Evolutionary conservation across 2,797 vertebrate species (phyloP), one percentile per base, ranked within the genome.

Genomic region (Dipus sagitta): DNA sequence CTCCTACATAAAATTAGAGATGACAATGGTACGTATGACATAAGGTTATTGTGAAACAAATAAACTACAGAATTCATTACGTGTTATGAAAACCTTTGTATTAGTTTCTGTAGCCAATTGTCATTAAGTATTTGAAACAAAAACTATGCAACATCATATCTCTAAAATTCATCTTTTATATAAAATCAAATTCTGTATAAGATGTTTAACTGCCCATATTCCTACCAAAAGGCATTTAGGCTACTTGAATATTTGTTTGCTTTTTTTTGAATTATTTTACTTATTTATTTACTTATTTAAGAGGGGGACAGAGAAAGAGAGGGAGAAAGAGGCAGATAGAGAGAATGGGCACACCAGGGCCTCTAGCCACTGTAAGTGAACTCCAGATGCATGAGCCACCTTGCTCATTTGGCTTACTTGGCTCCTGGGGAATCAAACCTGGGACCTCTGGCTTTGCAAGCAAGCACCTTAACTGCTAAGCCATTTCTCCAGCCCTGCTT

Each of bases 51-150:
- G 13, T 72, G 26, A 77, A 92, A 34, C 42, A 81, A 26, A 17
- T 21, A 23, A 64, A 14, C 38, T 20, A n/a, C 60, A 76, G 82
- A 34, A 24, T 81, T 88, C 78, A 70, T 1, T 78, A 18, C 82
- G 21, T 74, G 24, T 23, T 17, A 20, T 23, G 9, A 65, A 78
- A 70, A 3, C 12, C 2, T 64, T 83, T 47, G 42, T 62, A 2
- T 70, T 88, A 92, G 38, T 34, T 67, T 86, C 90, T 64, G 20
- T 85, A 58, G 79, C 77, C 86, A 32, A 86, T 76, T 74, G 38
- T 81, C 70, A 91, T 92, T 81, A 34, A 3, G 52, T 90, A 68
- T 68, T 74, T 74, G 52, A 28, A 32, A 42, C 24, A 75, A 24
- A n/a, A 24, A 3, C 17, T 70, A 68, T 13, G 8, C 10, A 88